Conservation (phyloP, 2,113 vertebrate species). For the Phyllostomus discolor region DNA sequence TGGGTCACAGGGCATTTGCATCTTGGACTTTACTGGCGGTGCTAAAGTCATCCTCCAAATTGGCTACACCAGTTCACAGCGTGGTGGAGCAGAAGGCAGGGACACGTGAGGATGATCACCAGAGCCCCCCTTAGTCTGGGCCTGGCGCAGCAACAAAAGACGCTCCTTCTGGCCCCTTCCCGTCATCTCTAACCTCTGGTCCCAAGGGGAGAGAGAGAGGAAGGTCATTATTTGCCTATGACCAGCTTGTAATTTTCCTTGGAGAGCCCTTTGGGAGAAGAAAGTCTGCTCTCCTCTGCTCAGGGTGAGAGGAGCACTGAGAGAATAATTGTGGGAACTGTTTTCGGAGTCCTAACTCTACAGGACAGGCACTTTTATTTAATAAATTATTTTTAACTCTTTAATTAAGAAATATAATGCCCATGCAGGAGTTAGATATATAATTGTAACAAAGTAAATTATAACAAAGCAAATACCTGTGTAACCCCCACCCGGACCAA, state of each 20-base stretch:
- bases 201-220: neutral
- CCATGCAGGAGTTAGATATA: neutral
- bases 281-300: neutral
- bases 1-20: neutral
- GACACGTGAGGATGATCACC: too few species aligned
- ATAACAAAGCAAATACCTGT: neutral
- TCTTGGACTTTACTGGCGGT: neutral
- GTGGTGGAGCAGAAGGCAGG: neutral
- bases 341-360: neutral
- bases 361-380: neutral
- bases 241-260: conserved; percentile 4
- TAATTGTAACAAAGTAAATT: neutral
- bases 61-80: neutral
- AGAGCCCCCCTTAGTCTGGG: neutral
- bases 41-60: neutral
- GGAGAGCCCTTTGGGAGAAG: neutral
- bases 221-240: neutral
- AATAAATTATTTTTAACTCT: neutral
- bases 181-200: neutral
- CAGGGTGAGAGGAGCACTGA: neutral
- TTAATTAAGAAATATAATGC: neutral
- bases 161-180: neutral
- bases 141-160: neutral
- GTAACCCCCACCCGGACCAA: neutral
- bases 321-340: neutral